Evolutionary conservation across 2,797 vertebrate species (phyloP).

Genomic region (Limosa lapponica): DNA sequence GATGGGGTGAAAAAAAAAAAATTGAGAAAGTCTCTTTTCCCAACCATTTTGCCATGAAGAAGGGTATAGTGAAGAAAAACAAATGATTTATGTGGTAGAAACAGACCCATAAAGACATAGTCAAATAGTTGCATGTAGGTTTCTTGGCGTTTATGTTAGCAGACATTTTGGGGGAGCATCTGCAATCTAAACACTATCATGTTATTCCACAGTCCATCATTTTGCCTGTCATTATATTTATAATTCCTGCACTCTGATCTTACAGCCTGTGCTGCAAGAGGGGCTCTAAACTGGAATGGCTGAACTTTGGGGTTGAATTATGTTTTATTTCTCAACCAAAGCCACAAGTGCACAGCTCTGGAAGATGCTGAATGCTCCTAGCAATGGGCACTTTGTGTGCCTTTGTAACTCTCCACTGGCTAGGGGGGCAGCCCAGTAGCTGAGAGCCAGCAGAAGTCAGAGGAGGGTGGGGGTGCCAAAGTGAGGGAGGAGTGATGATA

Average conservation of each 20-base stretch:
- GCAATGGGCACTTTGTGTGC: rapidly evolving
- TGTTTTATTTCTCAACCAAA: background rate
- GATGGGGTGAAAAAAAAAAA: constrained; percentile 24
- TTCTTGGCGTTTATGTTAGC: constrained; percentile 12
- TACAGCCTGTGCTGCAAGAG: background rate
- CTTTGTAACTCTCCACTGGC: background rate
- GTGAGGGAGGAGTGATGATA: background rate
- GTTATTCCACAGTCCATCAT: constrained; percentile 43
- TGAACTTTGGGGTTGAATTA: background rate
- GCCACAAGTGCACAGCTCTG: background rate
- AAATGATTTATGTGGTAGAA: constrained; percentile 54
- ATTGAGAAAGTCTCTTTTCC: background rate
- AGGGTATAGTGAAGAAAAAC: constrained; percentile 6
- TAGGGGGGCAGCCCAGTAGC: rapidly evolving
- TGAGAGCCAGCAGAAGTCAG: background rate
- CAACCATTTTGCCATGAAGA: constrained; percentile 27
- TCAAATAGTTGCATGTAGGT: constrained; percentile 24
- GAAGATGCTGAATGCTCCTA: background rate
- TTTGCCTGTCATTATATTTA: background rate
- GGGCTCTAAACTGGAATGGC: background rate
- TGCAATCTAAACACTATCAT: constrained; percentile 35
- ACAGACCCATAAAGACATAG: constrained; percentile 18
- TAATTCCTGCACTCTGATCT: background rate
- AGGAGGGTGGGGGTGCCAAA: background rate
- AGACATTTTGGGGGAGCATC: constrained; percentile 39